Evolutionary conservation across 1,140 invertebrate genomes (phyloP), one percentile per base, ranked within the genome.

Genomic region (Atta cephalotes): DNA sequence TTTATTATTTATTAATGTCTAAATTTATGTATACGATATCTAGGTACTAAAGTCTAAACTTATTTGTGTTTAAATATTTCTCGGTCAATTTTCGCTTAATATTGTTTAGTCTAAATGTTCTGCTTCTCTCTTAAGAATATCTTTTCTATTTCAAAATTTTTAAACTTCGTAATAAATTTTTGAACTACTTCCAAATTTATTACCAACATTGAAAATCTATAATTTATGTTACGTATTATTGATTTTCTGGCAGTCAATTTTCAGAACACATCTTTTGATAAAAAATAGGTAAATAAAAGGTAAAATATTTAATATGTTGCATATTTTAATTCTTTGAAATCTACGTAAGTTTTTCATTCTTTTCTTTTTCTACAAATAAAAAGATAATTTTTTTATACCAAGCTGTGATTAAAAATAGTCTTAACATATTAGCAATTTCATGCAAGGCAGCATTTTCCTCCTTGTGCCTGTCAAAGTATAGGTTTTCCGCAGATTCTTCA

Each of bases 401-500:
- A 45, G 5, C 58, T n/a, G n/a, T 51, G 12, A 60, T 60, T 71
- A 58, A 74, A 82, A 31, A n/a, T 21, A 71, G 49, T 60, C 25
- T 82, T 49, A 39, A 6, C 39, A 16, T 71, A 70, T 58, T n/a
- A 71, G 31, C 35, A 60, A 31, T 35, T 4, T 72, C 35, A 60
- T 58, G 53, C 56, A 74, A 35, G 25, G 25, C 39, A 25, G 10
- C 56, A 60, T 84, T 18, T 25, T 51, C 18, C 25, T 45, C 7
- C 53, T 60, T n/a, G 21, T 1, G 66, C 35, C 16, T 45, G 4
- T 56, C 60, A 14, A 84, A 85, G 84, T 35, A 35, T 58, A 79
- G 39, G 62, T 86, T 65, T 86, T 70, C 16, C 25, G n/a, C 18
- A 58, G 56, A 85, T 85, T 58, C 81, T 66, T 70, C 51, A 77